phyloP scores from a whole-genome alignment of 2,113 vertebrate genomes.

The Xyliphius kryptos region DNA sequence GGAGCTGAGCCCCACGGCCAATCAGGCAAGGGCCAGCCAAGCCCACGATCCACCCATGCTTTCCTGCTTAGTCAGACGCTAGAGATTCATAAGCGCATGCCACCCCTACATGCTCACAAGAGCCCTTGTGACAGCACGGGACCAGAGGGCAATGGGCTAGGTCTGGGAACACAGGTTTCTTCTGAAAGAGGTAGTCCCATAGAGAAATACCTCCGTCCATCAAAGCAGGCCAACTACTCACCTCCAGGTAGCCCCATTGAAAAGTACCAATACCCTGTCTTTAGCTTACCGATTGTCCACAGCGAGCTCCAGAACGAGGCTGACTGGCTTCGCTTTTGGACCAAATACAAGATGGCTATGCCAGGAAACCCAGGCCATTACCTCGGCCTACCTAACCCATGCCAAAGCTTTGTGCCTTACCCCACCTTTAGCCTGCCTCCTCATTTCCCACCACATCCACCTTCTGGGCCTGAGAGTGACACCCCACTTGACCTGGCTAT shows the following conservation, averaged over 20 bases:
- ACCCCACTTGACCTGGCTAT: conserved; percentile 97
- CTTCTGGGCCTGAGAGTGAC: conserved; percentile 85
- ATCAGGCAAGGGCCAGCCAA: conserved; percentile 75
- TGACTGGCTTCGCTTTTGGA: conserved; percentile 98
- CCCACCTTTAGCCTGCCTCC: conserved; percentile 87
- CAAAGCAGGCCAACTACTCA: conserved; percentile 92
- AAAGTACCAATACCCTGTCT: conserved; percentile 97
- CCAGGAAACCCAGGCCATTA: conserved; percentile 85
- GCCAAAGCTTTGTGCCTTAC: conserved; percentile 99
- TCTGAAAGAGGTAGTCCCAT: conserved; percentile 96
- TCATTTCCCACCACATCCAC: conserved; percentile 81
- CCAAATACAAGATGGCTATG: conserved; percentile 98
- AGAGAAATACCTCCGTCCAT: conserved; percentile 97
- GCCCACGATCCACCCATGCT: conserved; percentile 85
- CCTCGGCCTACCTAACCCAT: conserved; percentile 85
- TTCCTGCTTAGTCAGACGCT: conserved; percentile 92
- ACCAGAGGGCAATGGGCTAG: conserved; percentile 67
- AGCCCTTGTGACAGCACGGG: conserved; percentile 77
- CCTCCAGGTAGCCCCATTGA: conserved; percentile 97
- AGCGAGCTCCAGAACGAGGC: conserved; percentile 92
- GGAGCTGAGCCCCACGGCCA: conserved; percentile 54
- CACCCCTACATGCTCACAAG: conserved; percentile 92
- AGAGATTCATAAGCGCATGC: conserved; percentile 98
- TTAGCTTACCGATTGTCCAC: conserved; percentile 87
- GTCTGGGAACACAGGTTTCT: conserved; percentile 36